Evolutionary conservation across 2,888 invertebrate species (phyloP).

Genomic region (Oligia latruncula): DNA sequence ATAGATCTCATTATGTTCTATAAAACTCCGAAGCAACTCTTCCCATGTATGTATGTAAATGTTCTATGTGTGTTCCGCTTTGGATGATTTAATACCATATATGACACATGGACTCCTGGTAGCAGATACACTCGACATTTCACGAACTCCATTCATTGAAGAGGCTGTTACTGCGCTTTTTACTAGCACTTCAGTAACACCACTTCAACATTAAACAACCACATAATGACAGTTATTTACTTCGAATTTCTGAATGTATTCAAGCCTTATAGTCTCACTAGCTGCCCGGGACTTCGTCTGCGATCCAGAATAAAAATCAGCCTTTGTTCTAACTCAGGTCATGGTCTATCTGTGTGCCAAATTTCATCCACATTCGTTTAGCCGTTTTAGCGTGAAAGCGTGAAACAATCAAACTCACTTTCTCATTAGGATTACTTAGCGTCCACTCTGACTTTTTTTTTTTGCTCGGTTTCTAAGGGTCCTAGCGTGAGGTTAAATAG

Average conservation of each 20-base stretch:
- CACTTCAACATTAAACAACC: conserved; percentile 28
- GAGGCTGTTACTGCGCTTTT: conserved; percentile 61
- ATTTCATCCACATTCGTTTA: neutral
- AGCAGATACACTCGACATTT: conserved; percentile 46
- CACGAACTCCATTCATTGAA: conserved; percentile 47
- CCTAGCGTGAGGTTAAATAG: neutral
- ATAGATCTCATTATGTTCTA: neutral
- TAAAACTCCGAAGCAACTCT: neutral
- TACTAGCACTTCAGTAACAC: conserved; percentile 30
- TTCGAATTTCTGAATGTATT: neutral
- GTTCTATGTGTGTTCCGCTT: neutral
- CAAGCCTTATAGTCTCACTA: neutral
- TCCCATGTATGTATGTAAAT: too few relatives aligned
- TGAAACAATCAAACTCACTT: neutral
- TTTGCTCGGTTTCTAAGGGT: neutral
- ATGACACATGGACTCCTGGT: conserved; percentile 40
- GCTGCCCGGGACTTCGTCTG: neutral
- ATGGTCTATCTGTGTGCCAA: neutral
- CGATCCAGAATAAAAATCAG: neutral
- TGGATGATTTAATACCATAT: neutral
- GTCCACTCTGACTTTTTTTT: neutral
- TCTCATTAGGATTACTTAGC: neutral
- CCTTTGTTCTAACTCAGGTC: neutral
- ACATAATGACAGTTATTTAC: neutral
- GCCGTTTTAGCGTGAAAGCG: neutral